Base-by-base conservation (phyloP, 2,797 vertebrate species). In the Amphiprion clarkii region DNA sequence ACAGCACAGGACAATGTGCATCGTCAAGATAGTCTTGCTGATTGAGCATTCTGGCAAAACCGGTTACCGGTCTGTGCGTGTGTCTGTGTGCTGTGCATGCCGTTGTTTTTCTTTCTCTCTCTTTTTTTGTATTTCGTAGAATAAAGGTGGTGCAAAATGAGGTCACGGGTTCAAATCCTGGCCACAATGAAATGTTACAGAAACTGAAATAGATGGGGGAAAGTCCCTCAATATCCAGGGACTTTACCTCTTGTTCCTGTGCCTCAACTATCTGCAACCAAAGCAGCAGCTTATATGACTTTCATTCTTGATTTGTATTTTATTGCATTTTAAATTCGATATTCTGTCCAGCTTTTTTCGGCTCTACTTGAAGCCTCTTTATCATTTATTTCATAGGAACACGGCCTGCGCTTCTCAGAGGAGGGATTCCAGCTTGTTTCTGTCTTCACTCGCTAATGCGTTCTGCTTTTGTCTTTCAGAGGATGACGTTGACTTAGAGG, bases 401-500 rank as follows among this genome's bases (percentile, higher is more conserved):
- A 8, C 60, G 13, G 5, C 2, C 16, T 21, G 27, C 23, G 6
- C 8, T 53, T 7, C n/a, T 27, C 8, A 23, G 58, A 36, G 33
- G 3, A 36, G 5, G n/a, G 2, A 13, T 39, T 46, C 44, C 40
- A 13, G 13, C 2, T 7, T 36, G 6, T 58, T 56, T 11, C 31
- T 67, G 19, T 67, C 9, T 36, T 52, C 6, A 23, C 1, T 29
- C 23, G n/a, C 6, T 40, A 1, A 53, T 52, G 13, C 64, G 44
- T 59, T 67, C 21, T 36, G 1, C 53, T 19, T 71, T 25, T 70
- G 3, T 42, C 10, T 82, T 92, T 19, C 92, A 98, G 97, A 98
- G 89, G 96, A 98, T 29, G 97, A 98, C 1, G 95, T 97, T 56
- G 97, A 98, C 89, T 88, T 98, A 9, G 97, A 98, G 85, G 95